A percentile compares a stretch with the other conserved stretches of the same genome.
These are phyloP conservation scores for Bos taurus DNA, from an alignment of 2,113 vertebrate genomes.

Conservation along the genomic window DNA sequence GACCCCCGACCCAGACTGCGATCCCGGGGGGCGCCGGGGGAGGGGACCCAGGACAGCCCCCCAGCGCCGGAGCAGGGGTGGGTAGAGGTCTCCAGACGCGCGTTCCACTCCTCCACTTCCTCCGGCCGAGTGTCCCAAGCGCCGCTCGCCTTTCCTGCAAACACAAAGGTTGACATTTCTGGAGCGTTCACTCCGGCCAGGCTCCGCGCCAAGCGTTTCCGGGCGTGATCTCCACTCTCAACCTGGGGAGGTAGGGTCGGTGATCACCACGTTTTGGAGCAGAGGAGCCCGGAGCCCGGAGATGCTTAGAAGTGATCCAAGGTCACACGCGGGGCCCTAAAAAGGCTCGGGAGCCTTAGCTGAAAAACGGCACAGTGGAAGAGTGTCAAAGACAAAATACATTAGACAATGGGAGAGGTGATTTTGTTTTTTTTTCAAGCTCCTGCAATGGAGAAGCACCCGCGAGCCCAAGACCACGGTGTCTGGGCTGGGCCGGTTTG, in stretches of 20 bases:
- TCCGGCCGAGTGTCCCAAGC: neutral
- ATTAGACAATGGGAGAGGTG: neutral
- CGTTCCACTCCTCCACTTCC: neutral
- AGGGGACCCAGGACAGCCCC: neutral
- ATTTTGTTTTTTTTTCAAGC: neutral
- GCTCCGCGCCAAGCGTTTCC: neutral
- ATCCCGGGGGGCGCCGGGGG: neutral
- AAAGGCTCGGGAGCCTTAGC: neutral
- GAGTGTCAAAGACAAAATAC: neutral
- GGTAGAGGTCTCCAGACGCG: neutral
- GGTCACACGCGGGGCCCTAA: neutral
- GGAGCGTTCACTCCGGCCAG: neutral
- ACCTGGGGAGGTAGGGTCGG: neutral
- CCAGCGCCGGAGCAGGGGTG: neutral
- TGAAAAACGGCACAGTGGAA: neutral
- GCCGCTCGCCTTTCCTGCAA: neutral
- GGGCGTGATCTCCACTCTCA: neutral
- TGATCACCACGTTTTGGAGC: neutral
- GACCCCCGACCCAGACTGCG: neutral
- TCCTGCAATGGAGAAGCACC: neutral
- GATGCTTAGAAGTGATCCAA: neutral
- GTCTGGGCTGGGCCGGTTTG: neutral
- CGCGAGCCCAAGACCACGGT: neutral
- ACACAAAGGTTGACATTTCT: conserved; percentile 39
- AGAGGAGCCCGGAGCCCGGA: neutral